phyloP scores from a whole-genome alignment of 1,140 invertebrate genomes.

The Drosophila bocki region DNA sequence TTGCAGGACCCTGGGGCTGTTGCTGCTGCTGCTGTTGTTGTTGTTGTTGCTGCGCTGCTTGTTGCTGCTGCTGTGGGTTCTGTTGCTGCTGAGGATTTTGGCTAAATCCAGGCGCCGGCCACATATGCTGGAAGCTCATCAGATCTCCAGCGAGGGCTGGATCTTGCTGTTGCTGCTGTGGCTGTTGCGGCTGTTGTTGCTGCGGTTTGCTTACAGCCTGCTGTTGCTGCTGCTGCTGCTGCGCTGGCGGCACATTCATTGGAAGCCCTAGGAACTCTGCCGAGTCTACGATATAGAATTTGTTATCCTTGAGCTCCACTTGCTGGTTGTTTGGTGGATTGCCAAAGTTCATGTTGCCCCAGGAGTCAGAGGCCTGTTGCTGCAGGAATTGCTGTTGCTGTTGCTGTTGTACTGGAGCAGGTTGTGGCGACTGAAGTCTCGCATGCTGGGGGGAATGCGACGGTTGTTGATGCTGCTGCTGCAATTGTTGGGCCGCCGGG shows the following conservation, averaged over 20 bases:
- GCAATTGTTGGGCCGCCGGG: constrained; percentile 52
- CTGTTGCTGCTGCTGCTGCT: constrained; percentile 67
- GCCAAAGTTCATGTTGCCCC: constrained; percentile 74
- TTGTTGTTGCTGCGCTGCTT: constrained; percentile 62
- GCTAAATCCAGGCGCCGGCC: constrained; percentile 60
- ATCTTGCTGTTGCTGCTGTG: constrained; percentile 68
- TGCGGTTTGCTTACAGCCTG: constrained; percentile 59
- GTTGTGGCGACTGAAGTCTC: constrained; percentile 74
- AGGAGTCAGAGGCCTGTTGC: constrained; percentile 62
- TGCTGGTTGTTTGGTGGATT: constrained; percentile 63
- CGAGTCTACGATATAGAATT: constrained; percentile 81
- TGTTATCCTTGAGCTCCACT: constrained; percentile 78
- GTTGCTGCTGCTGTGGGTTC: constrained; percentile 56
- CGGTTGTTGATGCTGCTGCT: constrained; percentile 68
- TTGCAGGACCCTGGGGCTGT: constrained; percentile 56
- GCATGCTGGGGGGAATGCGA: constrained; percentile 69
- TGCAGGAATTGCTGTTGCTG: constrained; percentile 61
- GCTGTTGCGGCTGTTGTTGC: constrained; percentile 56
- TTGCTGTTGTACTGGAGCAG: constrained; percentile 63
- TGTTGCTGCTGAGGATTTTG: constrained; percentile 46
- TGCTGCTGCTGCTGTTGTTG: constrained; percentile 58
- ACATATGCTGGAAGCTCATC: constrained; percentile 81
- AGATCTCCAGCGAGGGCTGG: constrained; percentile 63
- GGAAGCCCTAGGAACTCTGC: constrained; percentile 83
- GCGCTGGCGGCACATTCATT: constrained; percentile 71